These are phyloP conservation scores for Sebastes minor DNA, from an alignment of 2,797 vertebrate genomes.

Conservation along the genomic window DNA sequence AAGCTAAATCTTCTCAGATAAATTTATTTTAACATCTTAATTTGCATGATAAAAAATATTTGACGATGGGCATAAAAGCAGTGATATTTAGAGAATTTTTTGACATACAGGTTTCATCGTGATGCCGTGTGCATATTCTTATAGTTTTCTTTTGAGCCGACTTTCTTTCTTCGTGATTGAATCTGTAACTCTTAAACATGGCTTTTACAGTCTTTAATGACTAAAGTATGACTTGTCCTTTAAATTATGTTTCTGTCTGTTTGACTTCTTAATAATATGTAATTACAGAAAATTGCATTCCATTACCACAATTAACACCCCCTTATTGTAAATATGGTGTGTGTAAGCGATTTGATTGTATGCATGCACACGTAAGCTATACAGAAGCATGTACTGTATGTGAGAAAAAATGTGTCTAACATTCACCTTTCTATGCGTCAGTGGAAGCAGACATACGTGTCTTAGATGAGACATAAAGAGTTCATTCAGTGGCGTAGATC, in stretches of 20 bases:
- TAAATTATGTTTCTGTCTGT: background rate
- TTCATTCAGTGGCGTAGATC: slow-evolving; percentile 64
- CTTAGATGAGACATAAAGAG: slow-evolving; percentile 30
- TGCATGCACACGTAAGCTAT: background rate
- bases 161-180: background rate
- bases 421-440: background rate
- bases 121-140: background rate
- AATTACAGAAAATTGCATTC: slow-evolving; percentile 5
- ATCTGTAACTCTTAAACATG: background rate
- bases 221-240: background rate
- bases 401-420: background rate
- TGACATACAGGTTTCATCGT: background rate
- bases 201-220: background rate
- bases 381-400: background rate
- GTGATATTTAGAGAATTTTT: background rate
- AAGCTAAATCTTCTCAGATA: background rate
- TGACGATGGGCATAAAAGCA: background rate
- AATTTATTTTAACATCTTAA: background rate
- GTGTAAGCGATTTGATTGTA: background rate
- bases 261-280: slow-evolving; percentile 10
- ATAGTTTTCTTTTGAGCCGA: background rate
- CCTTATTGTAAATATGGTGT: background rate
- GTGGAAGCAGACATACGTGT: slow-evolving; percentile 27
- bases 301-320: background rate
- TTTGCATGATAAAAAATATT: background rate